Evolutionary conservation across 1,140 invertebrate species (phyloP), one percentile per base, ranked within the genome.

Genomic region (Zaprionus inermis): DNA sequence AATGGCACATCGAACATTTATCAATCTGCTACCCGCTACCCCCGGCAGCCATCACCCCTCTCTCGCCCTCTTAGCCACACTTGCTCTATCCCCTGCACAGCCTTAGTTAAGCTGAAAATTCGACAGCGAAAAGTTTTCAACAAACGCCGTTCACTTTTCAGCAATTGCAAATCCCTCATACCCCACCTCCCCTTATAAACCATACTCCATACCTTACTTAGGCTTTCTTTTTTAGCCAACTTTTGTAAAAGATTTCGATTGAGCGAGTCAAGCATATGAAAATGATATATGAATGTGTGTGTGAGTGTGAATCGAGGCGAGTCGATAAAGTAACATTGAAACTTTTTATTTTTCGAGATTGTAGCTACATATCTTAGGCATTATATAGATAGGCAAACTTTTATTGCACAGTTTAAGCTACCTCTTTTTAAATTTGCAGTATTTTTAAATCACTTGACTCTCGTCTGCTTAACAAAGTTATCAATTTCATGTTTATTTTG

Each of bases 71-170:
- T 56, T 18, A 24, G 22, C 22, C 22, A 24, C 22, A 24, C 22
- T 24, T 24, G 22, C 22, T 24, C 1, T 28, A 28, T 28, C 5
- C 3, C 24, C 24, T 28, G n/a, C 38, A 7, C 32, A 61, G 52
- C 5, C 14, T 22, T 28, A 75, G 58, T 64, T 71, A 59, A 73
- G 65, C 66, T 71, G 52, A 34, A 74, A 74, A 74, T 70, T 56
- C 58, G 36, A 46, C 72, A 64, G 67, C 72, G 51, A 55, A 64
- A 76, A 76, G 18, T 65, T 76, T 75, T 76, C 73, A 76, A 72
- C 60, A 60, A 65, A 44, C 60, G 61, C 73, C 59, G 44, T 76
- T 72, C 46, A 72, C 69, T 72, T 76, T 72, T 76, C 60, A 72
- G 38, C 73, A 72, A 72, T 72, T 72, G 73, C 69, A 32, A 32